Percentiles rank a stretch among this genome's conserved stretches.
Conservation (phyloP, 2,888 invertebrate genomes). For the Nephrotoma guestfalica region DNA sequence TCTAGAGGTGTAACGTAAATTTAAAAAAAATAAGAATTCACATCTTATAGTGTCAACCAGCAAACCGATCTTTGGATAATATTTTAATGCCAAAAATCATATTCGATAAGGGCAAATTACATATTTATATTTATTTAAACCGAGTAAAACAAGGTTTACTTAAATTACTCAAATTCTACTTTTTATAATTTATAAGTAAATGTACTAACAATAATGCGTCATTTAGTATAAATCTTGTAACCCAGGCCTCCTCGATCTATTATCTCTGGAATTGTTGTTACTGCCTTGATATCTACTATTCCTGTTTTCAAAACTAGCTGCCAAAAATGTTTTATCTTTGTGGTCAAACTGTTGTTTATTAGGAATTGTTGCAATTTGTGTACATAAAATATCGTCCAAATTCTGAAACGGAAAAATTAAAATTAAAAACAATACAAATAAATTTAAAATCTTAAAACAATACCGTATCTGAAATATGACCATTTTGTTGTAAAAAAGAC, state of each 20-base stretch:
- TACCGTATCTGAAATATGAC: slow-evolving; percentile 11
- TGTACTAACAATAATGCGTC: not conserved
- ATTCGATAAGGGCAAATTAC: not conserved
- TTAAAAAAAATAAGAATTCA: too few species aligned
- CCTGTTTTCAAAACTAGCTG: slow-evolving; percentile 9
- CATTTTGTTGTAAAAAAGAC: slow-evolving; percentile 36
- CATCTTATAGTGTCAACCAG: too few species aligned
- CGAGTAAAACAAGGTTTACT: not conserved
- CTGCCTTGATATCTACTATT: not conserved
- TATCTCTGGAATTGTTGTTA: not conserved
- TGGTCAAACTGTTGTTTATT: slow-evolving; percentile 4
- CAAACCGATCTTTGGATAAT: not conserved
- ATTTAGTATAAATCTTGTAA: slow-evolving; percentile 11
- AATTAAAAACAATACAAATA: not conserved
- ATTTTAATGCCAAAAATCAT: not conserved
- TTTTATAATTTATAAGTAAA: not conserved
- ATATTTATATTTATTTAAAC: not conserved
- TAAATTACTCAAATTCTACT: not conserved
- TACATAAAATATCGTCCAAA: slow-evolving; percentile 13
- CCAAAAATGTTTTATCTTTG: slow-evolving; percentile 7
- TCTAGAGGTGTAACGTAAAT: not conserved
- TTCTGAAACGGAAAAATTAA: slow-evolving; percentile 3
- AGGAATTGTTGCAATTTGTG: slow-evolving; percentile 9
- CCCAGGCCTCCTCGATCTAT: slow-evolving; percentile 5
- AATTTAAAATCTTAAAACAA: not conserved